Base-by-base conservation (phyloP, 2,888 invertebrate genomes). In the Tyria jacobaeae region DNA sequence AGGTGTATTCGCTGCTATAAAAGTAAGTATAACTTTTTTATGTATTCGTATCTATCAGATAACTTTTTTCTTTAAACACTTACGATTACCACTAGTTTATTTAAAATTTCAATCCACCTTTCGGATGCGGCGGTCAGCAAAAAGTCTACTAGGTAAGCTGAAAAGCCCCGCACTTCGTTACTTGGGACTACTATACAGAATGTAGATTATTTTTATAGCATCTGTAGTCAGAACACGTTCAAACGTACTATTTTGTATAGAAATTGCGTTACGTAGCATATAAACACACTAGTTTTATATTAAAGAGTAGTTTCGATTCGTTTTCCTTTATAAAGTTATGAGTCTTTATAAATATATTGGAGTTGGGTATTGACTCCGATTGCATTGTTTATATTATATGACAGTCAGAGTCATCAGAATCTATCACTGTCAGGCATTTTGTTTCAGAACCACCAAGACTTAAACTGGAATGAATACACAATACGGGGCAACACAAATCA, bases 101-200 rank as follows among this genome's bases (percentile, higher is more conserved):
- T n/a, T n/a, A n/a, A n/a, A n/a, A n/a, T n/a, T n/a, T n/a, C n/a
- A n/a, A n/a, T n/a, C n/a, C n/a, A n/a, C n/a, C n/a, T n/a, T n/a
- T n/a, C n/a, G n/a, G n/a, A n/a, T n/a, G n/a, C n/a, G n/a, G n/a
- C 31, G 21, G 17, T 27, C 21, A 6, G 15, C 41, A 44, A 17
- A 27, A 31, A 39, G 21, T 54, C 41, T 41, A 14, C 21, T 17
- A 31, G 17, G 27, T 44, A 34, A 44, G 31, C 44, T 55, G 44
- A 41, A 55, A 55, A 55, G 44, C 55, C 24, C 44, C 9, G 17
- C 55, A 34, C 21, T 55, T 31, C 55, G 55, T 55, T 41, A 55
- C 55, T 21, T 12, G 44, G 44, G 21, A 44, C 31, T 54, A 41
- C 53, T 54, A 39, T 39, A 5, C 25, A 14, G 17, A 39, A 24